These are phyloP conservation scores for Ypsolopha sequella DNA, from an alignment of 2,888 invertebrate genomes.

Conservation along the genomic window DNA sequence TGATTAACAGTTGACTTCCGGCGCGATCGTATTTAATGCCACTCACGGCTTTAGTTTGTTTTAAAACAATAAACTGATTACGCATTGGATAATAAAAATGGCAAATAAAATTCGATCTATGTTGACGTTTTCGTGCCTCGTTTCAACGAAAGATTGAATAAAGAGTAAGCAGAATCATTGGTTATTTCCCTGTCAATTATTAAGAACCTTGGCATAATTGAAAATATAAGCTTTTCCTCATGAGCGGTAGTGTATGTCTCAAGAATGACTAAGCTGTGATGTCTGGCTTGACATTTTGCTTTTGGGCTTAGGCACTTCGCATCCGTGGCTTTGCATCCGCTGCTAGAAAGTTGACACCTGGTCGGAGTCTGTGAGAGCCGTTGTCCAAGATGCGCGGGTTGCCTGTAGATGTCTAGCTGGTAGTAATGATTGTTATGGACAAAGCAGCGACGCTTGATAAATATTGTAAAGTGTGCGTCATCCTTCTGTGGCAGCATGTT, in stretches of 20 bases:
- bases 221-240: slow-evolving; percentile 62
- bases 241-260: slow-evolving; percentile 95
- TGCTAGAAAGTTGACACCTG: slow-evolving; percentile 60
- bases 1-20: too few relatives aligned
- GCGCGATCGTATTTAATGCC: too few relatives aligned
- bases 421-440: slow-evolving; percentile 98
- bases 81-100: too few relatives aligned
- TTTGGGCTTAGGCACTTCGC: too few relatives aligned
- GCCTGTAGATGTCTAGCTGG: slow-evolving; percentile 95
- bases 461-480: slow-evolving; percentile 93
- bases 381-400: slow-evolving; percentile 92
- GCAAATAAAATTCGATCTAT: too few relatives aligned
- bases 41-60: too few relatives aligned
- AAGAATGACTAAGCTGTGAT: slow-evolving; percentile 78
- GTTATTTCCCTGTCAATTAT: slow-evolving; percentile 92
- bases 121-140: slow-evolving; percentile 16
- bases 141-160: slow-evolving; percentile 94
- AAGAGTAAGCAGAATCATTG: slow-evolving; percentile 92
- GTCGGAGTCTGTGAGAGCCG: slow-evolving; percentile 3
- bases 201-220: slow-evolving; percentile 75
- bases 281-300: too few relatives aligned
- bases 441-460: slow-evolving; percentile 95
- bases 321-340: slow-evolving; percentile 78
- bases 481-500: slow-evolving; percentile 93
- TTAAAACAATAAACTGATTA: too few relatives aligned